A percentile compares a stretch with the other conserved stretches of the same genome.
phyloP scores from a whole-genome alignment of 1,140 invertebrate genomes.

The Meteorus sp. region DNA sequence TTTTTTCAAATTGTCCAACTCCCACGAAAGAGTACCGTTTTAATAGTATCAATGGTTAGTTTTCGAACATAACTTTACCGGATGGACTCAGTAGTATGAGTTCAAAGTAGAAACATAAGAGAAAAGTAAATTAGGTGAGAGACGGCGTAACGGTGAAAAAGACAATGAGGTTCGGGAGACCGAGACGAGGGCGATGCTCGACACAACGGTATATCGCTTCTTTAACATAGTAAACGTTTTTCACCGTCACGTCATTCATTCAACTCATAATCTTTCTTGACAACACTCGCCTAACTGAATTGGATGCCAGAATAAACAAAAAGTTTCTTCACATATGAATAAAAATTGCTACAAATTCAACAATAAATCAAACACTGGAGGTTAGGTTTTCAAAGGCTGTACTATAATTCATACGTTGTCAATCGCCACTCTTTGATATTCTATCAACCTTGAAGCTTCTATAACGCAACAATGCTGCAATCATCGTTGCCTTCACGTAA shows the following conservation, averaged over 20 bases:
- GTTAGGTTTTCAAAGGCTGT: not conserved
- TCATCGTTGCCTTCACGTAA: not conserved
- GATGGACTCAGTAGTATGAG: not conserved
- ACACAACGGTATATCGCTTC: slow-evolving; percentile 13
- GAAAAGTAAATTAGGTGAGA: slow-evolving; percentile 38
- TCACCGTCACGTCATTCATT: not conserved
- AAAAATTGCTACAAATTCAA: not conserved
- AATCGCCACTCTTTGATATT: not conserved
- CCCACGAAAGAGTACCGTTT: too few species aligned
- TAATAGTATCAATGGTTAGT: not conserved
- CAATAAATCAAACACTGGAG: not conserved
- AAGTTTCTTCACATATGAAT: not conserved
- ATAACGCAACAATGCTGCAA: not conserved
- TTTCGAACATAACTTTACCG: not conserved
- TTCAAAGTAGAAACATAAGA: slow-evolving; percentile 4
- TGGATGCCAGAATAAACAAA: not conserved
- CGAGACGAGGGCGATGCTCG: slow-evolving; percentile 1
- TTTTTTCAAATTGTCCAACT: too few species aligned
- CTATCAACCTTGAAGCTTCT: slow-evolving; percentile 9
- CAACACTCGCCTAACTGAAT: not conserved
- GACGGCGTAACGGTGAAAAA: slow-evolving; percentile 33
- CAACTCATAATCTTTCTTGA: not conserved
- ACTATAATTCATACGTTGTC: slow-evolving; percentile 3
- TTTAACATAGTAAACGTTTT: not conserved
- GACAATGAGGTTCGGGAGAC: slow-evolving; percentile 30